Evolutionary conservation across 2,888 invertebrate genomes (phyloP).

Genomic region (Ceraclea dissimilis): DNA sequence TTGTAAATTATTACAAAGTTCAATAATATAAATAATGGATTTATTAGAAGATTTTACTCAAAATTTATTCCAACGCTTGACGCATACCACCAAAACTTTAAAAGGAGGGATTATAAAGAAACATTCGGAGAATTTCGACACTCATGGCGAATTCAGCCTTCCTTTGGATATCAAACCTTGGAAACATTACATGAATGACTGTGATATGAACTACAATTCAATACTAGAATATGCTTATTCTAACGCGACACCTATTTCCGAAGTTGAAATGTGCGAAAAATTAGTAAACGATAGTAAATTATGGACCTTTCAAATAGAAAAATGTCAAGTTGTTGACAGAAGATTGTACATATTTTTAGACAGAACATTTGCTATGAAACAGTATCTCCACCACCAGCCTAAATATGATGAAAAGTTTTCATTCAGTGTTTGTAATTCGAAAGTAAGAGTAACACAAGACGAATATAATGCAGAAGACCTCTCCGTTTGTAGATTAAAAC

Average conservation of each 20-base stretch:
- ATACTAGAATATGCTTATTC: constrained; percentile 16
- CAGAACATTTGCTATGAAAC: constrained; percentile 32
- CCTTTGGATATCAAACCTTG: constrained; percentile 50
- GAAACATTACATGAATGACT: constrained; percentile 35
- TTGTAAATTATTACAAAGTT: no score
- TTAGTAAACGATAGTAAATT: constrained; percentile 39
- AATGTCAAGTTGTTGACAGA: constrained; percentile 37
- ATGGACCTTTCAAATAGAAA: constrained; percentile 44
- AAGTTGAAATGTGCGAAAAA: constrained; percentile 29
- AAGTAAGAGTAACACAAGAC: constrained; percentile 28
- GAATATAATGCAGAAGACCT: constrained; percentile 33
- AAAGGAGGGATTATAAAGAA: constrained; percentile 42
- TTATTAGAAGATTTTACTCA: neutral
- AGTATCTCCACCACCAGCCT: constrained; percentile 14
- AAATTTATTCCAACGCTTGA: constrained; percentile 25
- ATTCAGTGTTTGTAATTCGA: neutral
- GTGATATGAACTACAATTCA: constrained; percentile 27
- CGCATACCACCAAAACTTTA: constrained; percentile 11
- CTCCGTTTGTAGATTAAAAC: constrained; percentile 33
- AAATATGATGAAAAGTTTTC: neutral
- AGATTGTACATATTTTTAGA: constrained; percentile 49
- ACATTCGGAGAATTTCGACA: constrained; percentile 49
- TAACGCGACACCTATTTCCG: constrained; percentile 1
- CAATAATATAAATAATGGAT: no score
- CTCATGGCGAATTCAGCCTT: constrained; percentile 59